Evolutionary conservation across 92 coral and sea anemone species (phyloP).

Genomic region (Porites lobata): DNA sequence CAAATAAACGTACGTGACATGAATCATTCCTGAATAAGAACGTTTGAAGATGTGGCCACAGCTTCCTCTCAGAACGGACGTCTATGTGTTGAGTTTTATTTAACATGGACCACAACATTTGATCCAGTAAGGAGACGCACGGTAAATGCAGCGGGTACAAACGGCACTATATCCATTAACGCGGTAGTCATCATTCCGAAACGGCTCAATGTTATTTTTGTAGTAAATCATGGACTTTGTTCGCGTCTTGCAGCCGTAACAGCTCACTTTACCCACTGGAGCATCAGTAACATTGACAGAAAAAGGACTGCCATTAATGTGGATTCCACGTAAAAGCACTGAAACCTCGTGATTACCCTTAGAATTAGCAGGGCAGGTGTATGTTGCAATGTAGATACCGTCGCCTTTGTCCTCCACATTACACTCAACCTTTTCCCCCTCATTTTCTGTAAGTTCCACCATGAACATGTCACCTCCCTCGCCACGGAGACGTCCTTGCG

Average conservation of each 20-base stretch:
- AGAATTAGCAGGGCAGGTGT: background rate
- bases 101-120: background rate
- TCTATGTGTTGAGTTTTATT: background rate
- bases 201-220: background rate
- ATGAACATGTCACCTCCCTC: background rate
- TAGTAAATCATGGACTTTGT: background rate
- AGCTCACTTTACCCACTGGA: background rate
- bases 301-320: conserved; percentile 2
- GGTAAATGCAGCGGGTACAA: background rate
- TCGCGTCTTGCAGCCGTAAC: background rate
- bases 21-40: no score
- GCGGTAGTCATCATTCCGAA: background rate
- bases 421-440: background rate
- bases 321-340: conserved; percentile 7
- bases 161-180: conserved; percentile 7
- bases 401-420: background rate
- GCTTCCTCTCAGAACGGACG: background rate
- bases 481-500: background rate
- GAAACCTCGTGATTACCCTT: background rate
- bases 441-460: background rate
- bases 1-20: no score
- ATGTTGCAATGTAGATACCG: background rate
- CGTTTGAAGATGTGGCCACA: background rate
- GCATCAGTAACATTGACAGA: background rate
- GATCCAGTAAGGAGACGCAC: background rate